Evolutionary conservation across 2,113 vertebrate species (phyloP).

Genomic region (Takifugu flavidus): DNA sequence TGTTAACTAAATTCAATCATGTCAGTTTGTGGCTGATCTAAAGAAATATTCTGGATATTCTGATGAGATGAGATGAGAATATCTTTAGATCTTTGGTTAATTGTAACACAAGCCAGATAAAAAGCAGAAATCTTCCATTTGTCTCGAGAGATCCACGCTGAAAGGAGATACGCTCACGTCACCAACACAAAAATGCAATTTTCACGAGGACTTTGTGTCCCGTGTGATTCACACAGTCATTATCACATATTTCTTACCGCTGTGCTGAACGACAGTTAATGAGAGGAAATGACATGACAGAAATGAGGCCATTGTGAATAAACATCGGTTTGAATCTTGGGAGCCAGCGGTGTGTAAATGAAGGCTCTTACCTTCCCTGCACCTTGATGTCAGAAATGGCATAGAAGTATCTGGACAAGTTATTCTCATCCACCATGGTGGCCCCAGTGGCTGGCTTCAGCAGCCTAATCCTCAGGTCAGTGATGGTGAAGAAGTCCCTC

Average conservation of each 20-base stretch:
- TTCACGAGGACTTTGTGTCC: background rate
- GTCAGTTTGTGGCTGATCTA: too few species aligned
- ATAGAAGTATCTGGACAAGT: slow-evolving; percentile 95
- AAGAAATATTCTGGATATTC: too few species aligned
- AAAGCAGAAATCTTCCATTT: background rate
- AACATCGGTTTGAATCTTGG: background rate
- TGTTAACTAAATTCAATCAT: too few species aligned
- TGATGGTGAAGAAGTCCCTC: slow-evolving; percentile 98
- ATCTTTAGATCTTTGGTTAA: too few species aligned
- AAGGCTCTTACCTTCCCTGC: slow-evolving; percentile 90
- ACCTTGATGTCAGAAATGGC: slow-evolving; percentile 98
- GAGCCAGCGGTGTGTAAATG: background rate
- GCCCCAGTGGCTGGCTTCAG: slow-evolving; percentile 93
- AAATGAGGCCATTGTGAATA: too few species aligned
- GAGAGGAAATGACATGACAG: too few species aligned
- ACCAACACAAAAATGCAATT: background rate
- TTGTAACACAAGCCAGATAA: too few species aligned
- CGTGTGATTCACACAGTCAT: too few species aligned
- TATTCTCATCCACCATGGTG: slow-evolving; percentile 93
- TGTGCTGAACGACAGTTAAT: background rate
- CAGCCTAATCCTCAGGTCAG: slow-evolving; percentile 92
- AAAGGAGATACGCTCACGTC: background rate
- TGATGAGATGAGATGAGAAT: too few species aligned
- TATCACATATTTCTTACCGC: background rate
- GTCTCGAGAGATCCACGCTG: background rate